Base-by-base conservation (phyloP, 2,113 vertebrate species). In the Clupea harengus region DNA sequence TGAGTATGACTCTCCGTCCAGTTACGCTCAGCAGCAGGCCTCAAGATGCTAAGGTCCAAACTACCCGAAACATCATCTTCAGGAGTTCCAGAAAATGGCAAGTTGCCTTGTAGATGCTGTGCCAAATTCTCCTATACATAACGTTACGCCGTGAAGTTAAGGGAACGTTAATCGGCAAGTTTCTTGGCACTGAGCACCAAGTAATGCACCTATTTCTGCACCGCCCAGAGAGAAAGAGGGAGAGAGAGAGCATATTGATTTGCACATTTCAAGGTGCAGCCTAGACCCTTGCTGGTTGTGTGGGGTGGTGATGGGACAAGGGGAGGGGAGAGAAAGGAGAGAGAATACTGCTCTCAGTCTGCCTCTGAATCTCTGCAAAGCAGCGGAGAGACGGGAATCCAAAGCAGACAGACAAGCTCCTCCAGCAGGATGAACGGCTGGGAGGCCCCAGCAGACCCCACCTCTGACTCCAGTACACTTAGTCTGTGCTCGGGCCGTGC, bases 281-380 rank as follows among this genome's bases (percentile, higher is more conserved):
- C 39, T 2, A 39, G 39, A 39, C 39, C 39, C 39, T 39, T 39
- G 39, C 39, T 39, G 39, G 39, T 39, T 39, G 39, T 39, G 39
- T 39, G 39, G 39, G 39, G 39, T 39, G 39, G 39, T 1, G 39
- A 39, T 39, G 39, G 39, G 39, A 2, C 39, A 39, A 39, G 39
- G 39, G 39, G 2, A 39, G 39, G 28, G 50, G 20, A 57, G 8
- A 54, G 25, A 83, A 39, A 46, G 81, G 45, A 20, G n/a, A 18
- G 50, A 57, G 82, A 64, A 64, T n/a, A 64, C 57, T 64, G 57
- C 57, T 64, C 57, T 64, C 57, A 64, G 57, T 28, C 64, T 72
- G 25, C 64, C 13, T 13, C 64, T 72, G 32, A 32, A 72, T 72
- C 64, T 72, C 25, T 32, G 8, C 64, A 28, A 20, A 9, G 82